Evolutionary conservation across 2,888 invertebrate species (phyloP).

Genomic region (Omphaloscelis lunosa): DNA sequence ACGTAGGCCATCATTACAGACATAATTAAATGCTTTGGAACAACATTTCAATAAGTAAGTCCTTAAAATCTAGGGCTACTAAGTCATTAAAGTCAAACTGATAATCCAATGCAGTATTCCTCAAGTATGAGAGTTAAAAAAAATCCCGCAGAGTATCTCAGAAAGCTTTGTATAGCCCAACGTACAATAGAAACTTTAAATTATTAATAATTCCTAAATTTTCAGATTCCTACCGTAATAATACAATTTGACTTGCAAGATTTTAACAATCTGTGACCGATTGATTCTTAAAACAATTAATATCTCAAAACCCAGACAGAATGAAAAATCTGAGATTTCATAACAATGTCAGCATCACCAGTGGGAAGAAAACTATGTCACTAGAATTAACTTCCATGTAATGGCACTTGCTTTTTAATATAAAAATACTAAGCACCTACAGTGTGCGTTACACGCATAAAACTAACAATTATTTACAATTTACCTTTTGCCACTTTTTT

Average conservation of each 20-base stretch:
- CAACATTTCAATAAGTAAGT: slow-evolving; percentile 62
- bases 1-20: slow-evolving; percentile 54
- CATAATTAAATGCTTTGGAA: slow-evolving; percentile 82
- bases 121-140: slow-evolving; percentile 17
- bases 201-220: slow-evolving; percentile 48
- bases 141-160: slow-evolving; percentile 18
- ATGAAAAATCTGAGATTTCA: slow-evolving; percentile 75
- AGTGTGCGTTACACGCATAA: slow-evolving; percentile 83
- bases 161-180: slow-evolving; percentile 34
- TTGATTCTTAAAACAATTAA: slow-evolving; percentile 57
- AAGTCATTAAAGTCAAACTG: slow-evolving; percentile 50
- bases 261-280: slow-evolving; percentile 66
- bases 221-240: slow-evolving; percentile 61
- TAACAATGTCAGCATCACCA: slow-evolving; percentile 76
- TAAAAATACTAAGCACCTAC: slow-evolving; percentile 78
- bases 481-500: slow-evolving; percentile 76
- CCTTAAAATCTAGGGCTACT: slow-evolving; percentile 43
- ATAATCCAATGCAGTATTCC: slow-evolving; percentile 13
- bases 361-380: slow-evolving; percentile 77
- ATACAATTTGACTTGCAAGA: slow-evolving; percentile 65
- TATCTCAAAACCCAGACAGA: slow-evolving; percentile 66
- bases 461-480: slow-evolving; percentile 79
- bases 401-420: slow-evolving; percentile 82
- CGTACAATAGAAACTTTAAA: slow-evolving; percentile 40
- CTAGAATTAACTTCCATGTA: slow-evolving; percentile 76